Percentiles rank a stretch among this genome's conserved stretches.
Evolutionary conservation across 2,113 vertebrate species (phyloP).

Genomic region (Thamnaconus septentrionalis): DNA sequence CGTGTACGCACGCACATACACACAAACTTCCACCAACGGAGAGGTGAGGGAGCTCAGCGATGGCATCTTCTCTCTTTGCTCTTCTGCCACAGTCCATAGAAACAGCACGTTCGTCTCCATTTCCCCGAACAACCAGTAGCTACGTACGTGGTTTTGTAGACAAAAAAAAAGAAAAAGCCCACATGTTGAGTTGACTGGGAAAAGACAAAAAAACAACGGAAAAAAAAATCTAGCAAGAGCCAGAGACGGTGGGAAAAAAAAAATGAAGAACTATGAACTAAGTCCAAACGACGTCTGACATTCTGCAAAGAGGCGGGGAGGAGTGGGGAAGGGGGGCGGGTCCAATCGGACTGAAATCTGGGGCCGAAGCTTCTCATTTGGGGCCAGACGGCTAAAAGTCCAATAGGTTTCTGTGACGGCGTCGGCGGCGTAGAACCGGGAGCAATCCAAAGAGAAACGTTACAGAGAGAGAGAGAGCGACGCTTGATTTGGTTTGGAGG

Average conservation of each 20-base stretch:
- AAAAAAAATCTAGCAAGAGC: conserved; percentile 37
- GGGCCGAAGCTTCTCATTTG: conserved; percentile 35
- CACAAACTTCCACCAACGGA: conserved; percentile 24
- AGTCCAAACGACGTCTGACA: conserved; percentile 54
- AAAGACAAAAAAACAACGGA: conserved; percentile 53
- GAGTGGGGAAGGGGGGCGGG: conserved; percentile 10
- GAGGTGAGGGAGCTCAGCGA: conserved; percentile 48
- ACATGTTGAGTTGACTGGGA: conserved; percentile 47
- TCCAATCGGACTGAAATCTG: neutral
- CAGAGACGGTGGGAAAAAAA: conserved; percentile 36
- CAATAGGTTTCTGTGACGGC: too few species aligned
- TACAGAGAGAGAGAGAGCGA: conserved; percentile 54
- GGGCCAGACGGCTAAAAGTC: neutral
- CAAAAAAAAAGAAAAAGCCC: conserved; percentile 20
- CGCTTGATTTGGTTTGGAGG: conserved; percentile 68
- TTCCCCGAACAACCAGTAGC: conserved; percentile 40
- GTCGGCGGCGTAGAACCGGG: neutral
- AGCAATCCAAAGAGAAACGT: conserved; percentile 25
- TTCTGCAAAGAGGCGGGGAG: conserved; percentile 40
- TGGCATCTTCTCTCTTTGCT: conserved; percentile 7
- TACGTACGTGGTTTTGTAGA: conserved; percentile 34
- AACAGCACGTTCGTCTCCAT: conserved; percentile 56
- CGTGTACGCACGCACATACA: conserved; percentile 37
- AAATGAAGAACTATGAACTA: conserved; percentile 1
- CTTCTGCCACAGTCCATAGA: conserved; percentile 24